Conservation (phyloP, 2,113 vertebrate genomes). For the Microcebus griseorufus region DNA sequence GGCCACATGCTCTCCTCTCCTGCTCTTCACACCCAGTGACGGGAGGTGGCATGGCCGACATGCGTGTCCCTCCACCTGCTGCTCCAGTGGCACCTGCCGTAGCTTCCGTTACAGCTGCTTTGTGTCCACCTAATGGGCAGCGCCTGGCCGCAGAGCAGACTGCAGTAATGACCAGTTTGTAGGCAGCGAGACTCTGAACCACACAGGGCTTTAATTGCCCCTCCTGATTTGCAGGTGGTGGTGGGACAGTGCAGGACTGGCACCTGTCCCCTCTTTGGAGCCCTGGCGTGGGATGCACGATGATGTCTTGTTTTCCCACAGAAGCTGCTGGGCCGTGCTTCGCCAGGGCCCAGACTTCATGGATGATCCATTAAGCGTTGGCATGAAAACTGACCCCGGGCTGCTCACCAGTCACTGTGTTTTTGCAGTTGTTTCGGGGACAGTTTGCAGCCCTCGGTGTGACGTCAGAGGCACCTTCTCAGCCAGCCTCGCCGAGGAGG, state of each 20-base stretch:
- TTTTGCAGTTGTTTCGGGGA: neutral
- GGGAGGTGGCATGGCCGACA: neutral
- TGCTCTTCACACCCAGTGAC: no score
- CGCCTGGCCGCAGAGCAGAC: slow-evolving; percentile 80
- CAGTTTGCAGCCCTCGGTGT: neutral
- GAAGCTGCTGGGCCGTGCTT: slow-evolving; percentile 78
- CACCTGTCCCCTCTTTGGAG: slow-evolving; percentile 72
- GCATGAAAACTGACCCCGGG: slow-evolving; percentile 73
- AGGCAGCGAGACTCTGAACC: slow-evolving; percentile 80
- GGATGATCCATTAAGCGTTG: slow-evolving; percentile 80
- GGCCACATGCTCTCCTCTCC: neutral
- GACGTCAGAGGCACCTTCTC: neutral
- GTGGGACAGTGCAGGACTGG: slow-evolving; percentile 76
- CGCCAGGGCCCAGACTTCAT: slow-evolving; percentile 73
- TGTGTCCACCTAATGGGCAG: slow-evolving; percentile 80
- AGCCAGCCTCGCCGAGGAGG: neutral
- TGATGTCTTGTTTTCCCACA: slow-evolving; percentile 86
- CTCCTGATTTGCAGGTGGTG: slow-evolving; percentile 78
- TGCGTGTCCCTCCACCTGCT: accelerated
- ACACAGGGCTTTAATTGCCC: slow-evolving; percentile 80
- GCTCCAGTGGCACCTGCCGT: slow-evolving; percentile 61
- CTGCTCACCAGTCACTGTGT: neutral
- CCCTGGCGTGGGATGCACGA: slow-evolving; percentile 71
- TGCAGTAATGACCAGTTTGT: slow-evolving; percentile 82
- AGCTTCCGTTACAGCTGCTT: slow-evolving; percentile 80